Evolutionary conservation across 1,140 invertebrate species (phyloP).

Genomic region (Lutraria rhynchaena): DNA sequence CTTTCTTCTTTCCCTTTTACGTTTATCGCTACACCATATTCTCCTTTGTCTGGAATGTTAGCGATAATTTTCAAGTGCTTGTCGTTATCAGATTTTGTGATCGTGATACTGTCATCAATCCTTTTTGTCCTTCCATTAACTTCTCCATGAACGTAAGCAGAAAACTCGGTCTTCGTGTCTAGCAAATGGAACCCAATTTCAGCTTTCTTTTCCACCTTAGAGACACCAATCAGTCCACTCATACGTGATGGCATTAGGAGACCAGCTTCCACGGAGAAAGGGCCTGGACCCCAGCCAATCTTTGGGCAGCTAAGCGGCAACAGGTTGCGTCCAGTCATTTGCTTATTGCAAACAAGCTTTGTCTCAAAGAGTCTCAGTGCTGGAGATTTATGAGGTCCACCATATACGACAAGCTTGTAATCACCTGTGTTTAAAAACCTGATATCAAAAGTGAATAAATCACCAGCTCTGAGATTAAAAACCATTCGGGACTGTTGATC

Average conservation of each 20-base stretch:
- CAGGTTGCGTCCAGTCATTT: conserved; percentile 25
- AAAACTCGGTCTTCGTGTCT: not conserved
- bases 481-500: conserved; percentile 46
- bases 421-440: conserved; percentile 52
- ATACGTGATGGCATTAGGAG: conserved; percentile 54
- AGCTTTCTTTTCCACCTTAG: conserved; percentile 35
- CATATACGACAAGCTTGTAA: conserved; percentile 58
- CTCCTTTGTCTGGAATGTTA: conserved; percentile 20
- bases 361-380: conserved; percentile 44
- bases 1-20: not conserved
- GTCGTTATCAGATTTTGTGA: not conserved
- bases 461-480: conserved; percentile 49
- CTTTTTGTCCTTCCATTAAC: not conserved
- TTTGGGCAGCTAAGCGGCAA: conserved; percentile 48
- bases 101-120: not conserved
- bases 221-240: conserved; percentile 48
- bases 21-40: conserved; percentile 53
- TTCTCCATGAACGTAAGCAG: conserved; percentile 8
- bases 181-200: conserved; percentile 30
- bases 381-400: conserved; percentile 44
- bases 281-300: conserved; percentile 62
- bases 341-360: conserved; percentile 44
- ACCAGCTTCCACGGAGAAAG: conserved; percentile 42
- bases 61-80: conserved; percentile 12
- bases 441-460: conserved; percentile 53